Conservation (phyloP, 1,140 invertebrate genomes). For the Saccostrea echinata region DNA sequence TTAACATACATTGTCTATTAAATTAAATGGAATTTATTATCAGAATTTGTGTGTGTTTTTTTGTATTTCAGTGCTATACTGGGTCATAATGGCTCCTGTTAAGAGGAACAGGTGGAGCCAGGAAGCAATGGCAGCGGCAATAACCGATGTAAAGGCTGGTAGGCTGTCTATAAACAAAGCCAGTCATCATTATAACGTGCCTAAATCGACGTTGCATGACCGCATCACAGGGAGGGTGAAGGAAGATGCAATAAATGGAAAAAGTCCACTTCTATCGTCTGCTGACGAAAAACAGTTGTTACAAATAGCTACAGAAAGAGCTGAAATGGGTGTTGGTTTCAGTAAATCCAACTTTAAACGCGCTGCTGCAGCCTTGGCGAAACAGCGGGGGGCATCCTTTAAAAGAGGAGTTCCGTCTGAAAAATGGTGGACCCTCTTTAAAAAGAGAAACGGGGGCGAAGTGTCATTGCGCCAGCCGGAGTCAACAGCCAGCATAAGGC, state of each 20-base stretch:
- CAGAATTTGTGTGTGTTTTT: too few species aligned
- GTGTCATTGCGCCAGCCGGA: constrained; percentile 26
- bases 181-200: not conserved
- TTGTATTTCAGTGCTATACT: too few species aligned
- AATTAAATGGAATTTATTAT: too few species aligned
- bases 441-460: not conserved
- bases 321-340: not conserved
- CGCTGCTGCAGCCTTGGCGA: not conserved
- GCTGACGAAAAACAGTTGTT: not conserved
- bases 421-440: constrained; percentile 44
- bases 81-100: too few species aligned
- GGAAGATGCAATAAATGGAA: not conserved
- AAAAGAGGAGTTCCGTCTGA: constrained; percentile 41
- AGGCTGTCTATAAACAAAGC: not conserved
- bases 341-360: not conserved
- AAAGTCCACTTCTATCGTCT: not conserved
- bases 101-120: too few species aligned
- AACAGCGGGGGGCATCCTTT: not conserved
- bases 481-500: constrained; percentile 10
- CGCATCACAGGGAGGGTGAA: not conserved
- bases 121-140: too few species aligned
- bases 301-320: not conserved
- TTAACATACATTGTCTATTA: too few species aligned
- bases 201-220: not conserved
- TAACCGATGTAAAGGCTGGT: not conserved